Evolutionary conservation across 2,797 vertebrate genomes (phyloP), one percentile per base, ranked within the genome.

Genomic region (Rhabdophis nuchalis): DNA sequence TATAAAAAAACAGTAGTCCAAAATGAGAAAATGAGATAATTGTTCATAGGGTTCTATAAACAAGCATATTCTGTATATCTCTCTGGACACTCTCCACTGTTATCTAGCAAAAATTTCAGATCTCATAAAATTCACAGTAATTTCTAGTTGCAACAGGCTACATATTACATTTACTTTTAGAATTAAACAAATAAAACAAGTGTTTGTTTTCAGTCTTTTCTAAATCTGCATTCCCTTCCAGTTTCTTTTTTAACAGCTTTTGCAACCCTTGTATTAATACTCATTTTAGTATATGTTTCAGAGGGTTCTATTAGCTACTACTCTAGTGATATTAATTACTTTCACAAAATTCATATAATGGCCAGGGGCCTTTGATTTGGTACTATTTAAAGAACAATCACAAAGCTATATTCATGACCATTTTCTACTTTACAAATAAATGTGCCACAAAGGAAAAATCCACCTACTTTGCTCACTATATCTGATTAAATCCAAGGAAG

Each of bases 401-500:
- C 89, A 12, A 68, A 93, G 88, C 0, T 72, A 8, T 18, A 13
- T 90, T 86, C 6, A 50, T 53, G n/a, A 86, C 32, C 89, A 91
- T 18, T 92, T 91, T 94, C 91, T 36, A 13, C 60, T 93, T 91
- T 95, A 86, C 52, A 0, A 2, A 32, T 18, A 68, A 72, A 72
- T 25, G 18, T 82, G 20, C 1, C 4, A 32, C 89, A 92, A 16
- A 91, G 86, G 18, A 94, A 93, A 58, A 16, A 85, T 29, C 41
- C 89, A 92, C 23, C n/a, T 88, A 52, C 11, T 93, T 94, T 94
- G 13, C 0, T 90, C 9, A 91, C 5, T n/a, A 93, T 93, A 93
- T 94, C 50, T 94, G 88, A 93, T 90, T 94, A 93, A 89, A 94
- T 89, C 6, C 88, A 0, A 93, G 56, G 88, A 89, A 95, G 53